phyloP scores from a whole-genome alignment of 2,888 invertebrate species.

The Stenurella melanura region DNA sequence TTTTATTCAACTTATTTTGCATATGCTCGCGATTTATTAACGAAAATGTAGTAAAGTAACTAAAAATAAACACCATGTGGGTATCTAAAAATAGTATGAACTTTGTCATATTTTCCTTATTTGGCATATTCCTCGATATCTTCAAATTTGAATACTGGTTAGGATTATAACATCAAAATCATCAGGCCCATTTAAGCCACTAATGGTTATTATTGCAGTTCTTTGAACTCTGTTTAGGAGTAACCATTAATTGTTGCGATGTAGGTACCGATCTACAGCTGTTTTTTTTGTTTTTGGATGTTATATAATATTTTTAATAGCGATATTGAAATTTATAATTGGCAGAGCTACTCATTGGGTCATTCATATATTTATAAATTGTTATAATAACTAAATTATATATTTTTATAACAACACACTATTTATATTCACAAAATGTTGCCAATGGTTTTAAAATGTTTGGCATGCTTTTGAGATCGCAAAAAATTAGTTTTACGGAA shows the following conservation, averaged over 20 bases:
- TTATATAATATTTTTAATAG: not conserved
- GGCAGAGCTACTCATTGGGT: not conserved
- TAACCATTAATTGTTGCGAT: not conserved
- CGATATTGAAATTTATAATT: not conserved
- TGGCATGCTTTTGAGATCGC: constrained; percentile 17
- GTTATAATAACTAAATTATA: constrained; percentile 14
- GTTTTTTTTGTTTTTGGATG: not conserved
- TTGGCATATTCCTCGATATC: constrained; percentile 51
- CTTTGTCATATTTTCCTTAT: constrained; percentile 59
- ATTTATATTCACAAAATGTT: constrained; percentile 39
- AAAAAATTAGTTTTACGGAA: constrained; percentile 18
- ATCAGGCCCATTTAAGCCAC: not conserved
- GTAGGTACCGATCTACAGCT: not conserved
- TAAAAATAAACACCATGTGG: constrained; percentile 65
- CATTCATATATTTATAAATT: constrained; percentile 37
- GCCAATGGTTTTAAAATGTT: constrained; percentile 36
- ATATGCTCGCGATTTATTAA: constrained; percentile 1
- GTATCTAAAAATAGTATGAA: constrained; percentile 59
- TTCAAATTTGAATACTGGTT: not conserved
- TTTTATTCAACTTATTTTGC: constrained; percentile 11
- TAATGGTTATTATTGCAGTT: not conserved
- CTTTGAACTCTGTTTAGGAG: not conserved
- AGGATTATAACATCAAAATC: not conserved
- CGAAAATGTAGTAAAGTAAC: constrained; percentile 30
- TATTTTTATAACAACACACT: constrained; percentile 25